These are phyloP conservation scores for Magallana gigas DNA, from an alignment of 1,140 invertebrate species.

Conservation along the genomic window DNA sequence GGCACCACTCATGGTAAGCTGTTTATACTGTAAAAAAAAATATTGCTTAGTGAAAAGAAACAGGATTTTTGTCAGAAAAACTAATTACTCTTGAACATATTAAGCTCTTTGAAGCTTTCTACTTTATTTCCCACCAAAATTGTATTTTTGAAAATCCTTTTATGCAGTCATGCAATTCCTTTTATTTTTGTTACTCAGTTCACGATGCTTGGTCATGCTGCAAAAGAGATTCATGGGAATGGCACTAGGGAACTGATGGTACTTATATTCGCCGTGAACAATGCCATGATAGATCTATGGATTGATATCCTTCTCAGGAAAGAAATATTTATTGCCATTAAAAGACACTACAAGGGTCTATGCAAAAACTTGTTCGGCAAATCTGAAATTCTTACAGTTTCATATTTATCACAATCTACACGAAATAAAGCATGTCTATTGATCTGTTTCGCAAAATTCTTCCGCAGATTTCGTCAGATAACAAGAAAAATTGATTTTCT, in stretches of 20 bases:
- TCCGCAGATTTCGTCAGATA: too few species aligned
- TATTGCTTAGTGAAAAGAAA: too few species aligned
- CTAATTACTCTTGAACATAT: neutral
- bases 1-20: constrained; percentile 14
- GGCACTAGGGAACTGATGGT: neutral
- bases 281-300: constrained; percentile 8
- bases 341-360: neutral
- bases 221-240: neutral
- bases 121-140: neutral
- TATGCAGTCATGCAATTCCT: neutral
- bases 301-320: neutral
- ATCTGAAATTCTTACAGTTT: too few species aligned
- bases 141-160: neutral
- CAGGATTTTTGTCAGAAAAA: neutral
- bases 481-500: too few species aligned
- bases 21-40: neutral
- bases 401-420: too few species aligned
- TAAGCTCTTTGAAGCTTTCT: neutral
- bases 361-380: too few species aligned
- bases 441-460: too few species aligned
- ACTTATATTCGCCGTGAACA: neutral
- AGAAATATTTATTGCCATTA: neutral
- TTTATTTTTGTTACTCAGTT: neutral
- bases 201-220: neutral
- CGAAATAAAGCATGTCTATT: too few species aligned